Percentiles rank a stretch among this genome's conserved stretches.
Conservation (phyloP, 2,113 vertebrate species). For the Cynocephalus volans region DNA sequence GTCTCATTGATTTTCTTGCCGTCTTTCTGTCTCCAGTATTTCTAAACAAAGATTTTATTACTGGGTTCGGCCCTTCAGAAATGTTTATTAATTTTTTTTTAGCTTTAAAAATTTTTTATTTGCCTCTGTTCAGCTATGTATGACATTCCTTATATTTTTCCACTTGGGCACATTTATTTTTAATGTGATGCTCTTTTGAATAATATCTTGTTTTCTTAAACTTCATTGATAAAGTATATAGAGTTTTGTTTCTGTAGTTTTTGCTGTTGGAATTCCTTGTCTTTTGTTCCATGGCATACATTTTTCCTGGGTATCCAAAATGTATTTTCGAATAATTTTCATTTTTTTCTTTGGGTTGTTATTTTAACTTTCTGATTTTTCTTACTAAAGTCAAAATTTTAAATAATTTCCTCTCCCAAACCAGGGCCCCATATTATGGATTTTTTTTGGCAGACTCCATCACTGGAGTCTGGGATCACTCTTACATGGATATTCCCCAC, state of each 20-base stretch:
- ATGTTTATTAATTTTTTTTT: neutral
- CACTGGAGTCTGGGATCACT: neutral
- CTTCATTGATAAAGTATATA: neutral
- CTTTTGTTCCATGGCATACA: neutral
- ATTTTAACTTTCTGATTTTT: neutral
- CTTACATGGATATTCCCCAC: neutral
- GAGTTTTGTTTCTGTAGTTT: neutral
- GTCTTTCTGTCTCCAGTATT: conserved; percentile 32
- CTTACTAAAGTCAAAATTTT: neutral
- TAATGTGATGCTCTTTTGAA: neutral
- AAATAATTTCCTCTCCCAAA: neutral
- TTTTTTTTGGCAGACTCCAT: neutral
- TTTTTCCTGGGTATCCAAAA: neutral
- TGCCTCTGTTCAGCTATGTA: neutral
- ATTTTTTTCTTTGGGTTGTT: neutral
- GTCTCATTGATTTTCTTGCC: conserved; percentile 38
- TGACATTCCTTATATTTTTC: neutral
- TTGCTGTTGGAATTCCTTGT: neutral
- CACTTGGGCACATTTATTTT: conserved; percentile 13
- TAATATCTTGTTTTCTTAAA: neutral
- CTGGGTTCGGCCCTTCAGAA: neutral
- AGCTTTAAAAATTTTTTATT: conserved; percentile 3
- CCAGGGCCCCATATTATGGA: neutral
- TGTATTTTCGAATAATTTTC: neutral
- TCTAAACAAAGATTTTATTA: conserved; percentile 53